Evolutionary conservation across 92 coral and sea anemone genomes (phyloP).

Genomic region (Palythoa grandiflora): DNA sequence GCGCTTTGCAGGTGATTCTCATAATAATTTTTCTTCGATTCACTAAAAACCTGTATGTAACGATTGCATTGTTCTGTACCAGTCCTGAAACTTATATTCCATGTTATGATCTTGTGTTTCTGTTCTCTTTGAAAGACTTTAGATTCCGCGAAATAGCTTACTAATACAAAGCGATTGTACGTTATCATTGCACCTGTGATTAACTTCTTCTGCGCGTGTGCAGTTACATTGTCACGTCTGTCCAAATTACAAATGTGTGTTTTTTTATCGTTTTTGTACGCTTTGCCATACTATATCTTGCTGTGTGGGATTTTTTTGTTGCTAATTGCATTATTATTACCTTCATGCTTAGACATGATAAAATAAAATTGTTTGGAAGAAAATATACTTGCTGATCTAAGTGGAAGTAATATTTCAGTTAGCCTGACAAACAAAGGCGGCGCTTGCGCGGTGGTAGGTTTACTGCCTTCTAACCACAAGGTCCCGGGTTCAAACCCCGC

Average conservation of each 20-base stretch:
- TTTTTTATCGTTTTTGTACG: no score
- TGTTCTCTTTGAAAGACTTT: neutral
- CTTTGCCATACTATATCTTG: no score
- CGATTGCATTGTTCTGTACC: neutral
- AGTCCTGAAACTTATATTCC: neutral
- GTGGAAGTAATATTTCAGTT: no score
- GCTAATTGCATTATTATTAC: no score
- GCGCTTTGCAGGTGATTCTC: slow-evolving; percentile 18
- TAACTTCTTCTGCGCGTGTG: slow-evolving; percentile 16
- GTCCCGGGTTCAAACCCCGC: no score
- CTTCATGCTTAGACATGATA: no score
- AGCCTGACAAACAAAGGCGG: no score
- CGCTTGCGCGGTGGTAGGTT: no score
- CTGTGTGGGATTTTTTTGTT: no score
- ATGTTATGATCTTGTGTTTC: neutral
- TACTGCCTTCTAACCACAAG: no score
- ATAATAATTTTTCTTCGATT: neutral
- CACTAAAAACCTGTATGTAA: neutral
- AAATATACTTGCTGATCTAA: no score
- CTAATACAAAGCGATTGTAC: neutral
- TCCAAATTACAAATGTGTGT: neutral
- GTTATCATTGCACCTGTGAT: slow-evolving; percentile 39
- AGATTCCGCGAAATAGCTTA: neutral
- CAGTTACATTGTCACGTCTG: neutral
- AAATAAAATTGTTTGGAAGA: no score